A percentile compares a stretch with the other conserved stretches of the same genome.
These are phyloP conservation scores for Sylvilagus bachmani DNA, from an alignment of 2,113 vertebrate species.

Conservation along the genomic window DNA sequence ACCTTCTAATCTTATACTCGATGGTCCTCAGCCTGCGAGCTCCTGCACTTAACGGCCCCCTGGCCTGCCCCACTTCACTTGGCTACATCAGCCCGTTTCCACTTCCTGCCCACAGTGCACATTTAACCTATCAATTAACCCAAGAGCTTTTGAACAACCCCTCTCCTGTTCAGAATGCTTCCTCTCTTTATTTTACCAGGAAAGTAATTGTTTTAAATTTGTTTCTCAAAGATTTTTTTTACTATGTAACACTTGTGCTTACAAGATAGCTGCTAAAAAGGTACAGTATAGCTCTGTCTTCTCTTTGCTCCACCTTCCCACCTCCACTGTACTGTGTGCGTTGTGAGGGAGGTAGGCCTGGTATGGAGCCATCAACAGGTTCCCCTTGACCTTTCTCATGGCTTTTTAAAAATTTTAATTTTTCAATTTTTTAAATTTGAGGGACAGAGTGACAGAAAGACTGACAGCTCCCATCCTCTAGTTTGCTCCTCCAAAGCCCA, in stretches of 20 bases:
- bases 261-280: neutral
- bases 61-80: neutral
- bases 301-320: neutral
- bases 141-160: neutral
- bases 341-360: neutral
- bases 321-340: neutral
- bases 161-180: neutral
- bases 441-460: too few species aligned
- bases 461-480: too few species aligned
- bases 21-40: slow-evolving; percentile 34
- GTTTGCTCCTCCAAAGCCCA: too few species aligned
- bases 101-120: neutral
- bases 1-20: neutral
- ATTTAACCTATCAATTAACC: neutral
- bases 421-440: too few species aligned
- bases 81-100: neutral
- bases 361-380: neutral
- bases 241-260: neutral
- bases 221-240: slow-evolving; percentile 22
- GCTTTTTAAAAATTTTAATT: too few species aligned
- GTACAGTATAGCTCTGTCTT: neutral
- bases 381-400: neutral
- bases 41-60: neutral
- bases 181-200: neutral
- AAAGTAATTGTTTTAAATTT: slow-evolving; percentile 33